Conservation (phyloP, 2,888 invertebrate genomes). For the Macrophya alboannulata region DNA sequence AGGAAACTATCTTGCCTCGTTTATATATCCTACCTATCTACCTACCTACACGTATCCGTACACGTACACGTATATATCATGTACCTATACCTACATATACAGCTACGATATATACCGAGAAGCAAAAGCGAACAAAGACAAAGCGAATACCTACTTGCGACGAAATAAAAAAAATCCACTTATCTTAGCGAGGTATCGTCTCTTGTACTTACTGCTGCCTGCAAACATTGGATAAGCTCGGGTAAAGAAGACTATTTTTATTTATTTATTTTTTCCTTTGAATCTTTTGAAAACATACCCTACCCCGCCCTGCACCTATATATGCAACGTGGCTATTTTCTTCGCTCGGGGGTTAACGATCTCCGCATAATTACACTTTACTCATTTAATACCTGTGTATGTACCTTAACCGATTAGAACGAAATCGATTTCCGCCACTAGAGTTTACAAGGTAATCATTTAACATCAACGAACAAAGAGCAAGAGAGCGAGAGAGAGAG, state of each 20-base stretch:
- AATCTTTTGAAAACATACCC: background rate
- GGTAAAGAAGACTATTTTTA: background rate
- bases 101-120: background rate
- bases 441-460: background rate
- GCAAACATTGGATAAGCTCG: conserved; percentile 10
- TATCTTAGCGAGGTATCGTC: conserved; percentile 6
- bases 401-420: background rate
- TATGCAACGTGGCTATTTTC: background rate
- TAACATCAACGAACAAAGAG: background rate
- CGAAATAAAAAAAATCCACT: background rate
- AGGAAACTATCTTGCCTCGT: conserved; percentile 26
- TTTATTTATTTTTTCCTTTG: background rate
- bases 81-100: background rate
- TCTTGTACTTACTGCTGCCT: background rate
- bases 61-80: background rate
- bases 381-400: background rate
- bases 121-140: conserved; percentile 34
- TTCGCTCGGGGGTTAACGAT: conserved; percentile 9
- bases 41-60: background rate
- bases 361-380: background rate
- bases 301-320: background rate
- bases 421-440: conserved; percentile 6
- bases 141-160: conserved; percentile 7
- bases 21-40: background rate
- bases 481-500: too few species aligned